Conservation (phyloP, 2,113 vertebrate genomes). For the Mus spicilegus region DNA sequence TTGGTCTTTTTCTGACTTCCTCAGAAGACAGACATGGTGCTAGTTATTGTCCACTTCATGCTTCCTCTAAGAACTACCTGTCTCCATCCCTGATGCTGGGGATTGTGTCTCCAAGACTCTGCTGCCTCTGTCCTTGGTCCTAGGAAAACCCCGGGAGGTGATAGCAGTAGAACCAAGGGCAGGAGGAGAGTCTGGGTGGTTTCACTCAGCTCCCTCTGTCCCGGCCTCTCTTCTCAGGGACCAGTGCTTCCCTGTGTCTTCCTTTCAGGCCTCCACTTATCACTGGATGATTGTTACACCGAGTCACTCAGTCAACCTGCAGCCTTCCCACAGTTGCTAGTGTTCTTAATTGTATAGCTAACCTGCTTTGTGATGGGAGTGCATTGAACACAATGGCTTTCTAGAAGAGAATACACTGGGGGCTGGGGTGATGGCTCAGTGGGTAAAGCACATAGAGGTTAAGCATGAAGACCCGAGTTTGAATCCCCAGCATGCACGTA, state of each 20-base stretch:
- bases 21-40: neutral
- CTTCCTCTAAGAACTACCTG: neutral
- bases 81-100: neutral
- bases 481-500: neutral
- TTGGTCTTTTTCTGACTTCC: neutral
- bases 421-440: neutral
- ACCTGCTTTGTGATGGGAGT: constrained; percentile 37
- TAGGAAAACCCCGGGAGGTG: neutral
- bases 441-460: no score
- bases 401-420: neutral
- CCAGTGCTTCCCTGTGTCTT: neutral
- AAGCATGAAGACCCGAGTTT: neutral
- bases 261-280: no score
- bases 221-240: neutral
- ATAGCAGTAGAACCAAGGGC: neutral
- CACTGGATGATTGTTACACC: neutral
- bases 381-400: neutral
- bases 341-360: constrained; percentile 8
- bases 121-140: neutral
- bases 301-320: neutral
- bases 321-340: neutral
- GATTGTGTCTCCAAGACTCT: neutral
- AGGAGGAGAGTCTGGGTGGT: neutral
- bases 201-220: fast-evolving
- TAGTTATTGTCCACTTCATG: neutral